Percentiles rank a stretch among this genome's conserved stretches.
Conservation (phyloP, 2,113 vertebrate genomes). For the Carassius carassius region DNA sequence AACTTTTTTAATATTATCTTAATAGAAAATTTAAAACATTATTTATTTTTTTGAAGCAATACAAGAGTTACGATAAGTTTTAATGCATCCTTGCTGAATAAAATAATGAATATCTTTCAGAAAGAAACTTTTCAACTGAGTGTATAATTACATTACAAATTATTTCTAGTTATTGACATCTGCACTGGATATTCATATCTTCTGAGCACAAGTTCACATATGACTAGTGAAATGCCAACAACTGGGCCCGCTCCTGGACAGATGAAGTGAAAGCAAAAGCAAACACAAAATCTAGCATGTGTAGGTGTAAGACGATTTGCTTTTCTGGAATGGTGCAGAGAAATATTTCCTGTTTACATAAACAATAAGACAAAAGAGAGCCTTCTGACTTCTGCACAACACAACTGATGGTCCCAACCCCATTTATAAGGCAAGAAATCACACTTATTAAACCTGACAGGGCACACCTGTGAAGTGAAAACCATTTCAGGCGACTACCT, state of each 20-base stretch:
- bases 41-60: background rate
- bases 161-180: background rate
- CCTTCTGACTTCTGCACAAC: no score
- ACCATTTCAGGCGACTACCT: no score
- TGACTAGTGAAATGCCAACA: background rate
- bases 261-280: constrained; percentile 17
- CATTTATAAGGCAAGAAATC: no score
- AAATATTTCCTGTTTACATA: background rate
- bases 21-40: background rate
- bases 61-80: background rate
- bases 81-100: background rate
- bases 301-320: background rate
- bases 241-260: no score
- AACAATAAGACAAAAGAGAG: background rate
- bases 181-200: background rate
- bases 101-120: background rate
- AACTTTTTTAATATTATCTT: background rate
- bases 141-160: background rate
- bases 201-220: background rate
- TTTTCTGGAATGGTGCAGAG: background rate
- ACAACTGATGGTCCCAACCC: no score
- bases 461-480: no score
- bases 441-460: no score
- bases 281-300: background rate
- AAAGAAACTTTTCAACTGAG: background rate